Conservation (phyloP, 2,888 invertebrate species). For the Stomorhina lunata region DNA sequence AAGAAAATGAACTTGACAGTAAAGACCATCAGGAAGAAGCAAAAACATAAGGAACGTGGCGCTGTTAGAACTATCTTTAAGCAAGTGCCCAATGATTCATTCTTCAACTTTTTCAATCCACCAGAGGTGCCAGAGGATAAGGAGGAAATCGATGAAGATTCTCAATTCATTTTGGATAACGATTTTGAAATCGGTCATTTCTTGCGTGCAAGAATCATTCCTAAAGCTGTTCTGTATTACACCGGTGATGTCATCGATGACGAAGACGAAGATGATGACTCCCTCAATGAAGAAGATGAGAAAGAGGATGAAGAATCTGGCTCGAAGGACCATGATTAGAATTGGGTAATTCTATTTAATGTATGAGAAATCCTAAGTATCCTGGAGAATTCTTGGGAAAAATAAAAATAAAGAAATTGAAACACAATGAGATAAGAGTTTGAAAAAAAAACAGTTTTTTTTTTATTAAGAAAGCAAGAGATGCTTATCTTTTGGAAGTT, state of each 20-base stretch:
- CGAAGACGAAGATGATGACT: conserved; percentile 84
- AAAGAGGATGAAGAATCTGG: conserved; percentile 81
- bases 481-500: too few relatives aligned
- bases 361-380: too few relatives aligned
- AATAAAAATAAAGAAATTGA: too few relatives aligned
- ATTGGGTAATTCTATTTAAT: too few relatives aligned
- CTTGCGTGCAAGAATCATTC: conserved; percentile 96
- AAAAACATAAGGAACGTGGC: conserved; percentile 98
- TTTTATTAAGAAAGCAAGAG: too few relatives aligned
- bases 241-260: conserved; percentile 94
- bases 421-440: too few relatives aligned
- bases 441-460: too few relatives aligned
- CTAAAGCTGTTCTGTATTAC: conserved; percentile 97
- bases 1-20: conserved; percentile 98
- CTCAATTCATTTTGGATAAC: conserved; percentile 89
- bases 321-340: too few relatives aligned
- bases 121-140: conserved; percentile 91
- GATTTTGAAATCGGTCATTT: conserved; percentile 99
- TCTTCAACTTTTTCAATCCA: conserved; percentile 99
- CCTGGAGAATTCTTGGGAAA: too few relatives aligned
- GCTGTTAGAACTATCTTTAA: conserved; percentile 96
- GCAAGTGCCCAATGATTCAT: conserved; percentile 97
- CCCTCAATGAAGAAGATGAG: conserved; percentile 84
- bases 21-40: conserved; percentile 97
- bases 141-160: conserved; percentile 93